phyloP scores from a whole-genome alignment of 2,888 invertebrate genomes.

The Monochamus alternatus region DNA sequence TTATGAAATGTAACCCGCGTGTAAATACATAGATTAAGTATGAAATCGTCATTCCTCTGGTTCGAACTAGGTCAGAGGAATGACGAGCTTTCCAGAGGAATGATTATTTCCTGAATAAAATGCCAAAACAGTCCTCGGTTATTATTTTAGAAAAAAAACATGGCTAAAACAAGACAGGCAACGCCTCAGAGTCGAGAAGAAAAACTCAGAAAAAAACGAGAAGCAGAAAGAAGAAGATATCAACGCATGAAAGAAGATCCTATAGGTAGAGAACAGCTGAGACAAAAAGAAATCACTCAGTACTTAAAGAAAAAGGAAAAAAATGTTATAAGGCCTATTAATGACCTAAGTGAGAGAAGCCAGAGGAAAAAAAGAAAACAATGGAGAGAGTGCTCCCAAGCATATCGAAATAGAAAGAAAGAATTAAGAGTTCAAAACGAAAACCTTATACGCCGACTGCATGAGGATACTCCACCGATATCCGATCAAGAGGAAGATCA shows the following conservation, averaged over 20 bases:
- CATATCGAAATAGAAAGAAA: slow-evolving; percentile 18
- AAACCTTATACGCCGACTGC: slow-evolving; percentile 13
- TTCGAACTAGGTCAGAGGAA: slow-evolving; percentile 16
- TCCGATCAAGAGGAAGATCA: slow-evolving; percentile 19
- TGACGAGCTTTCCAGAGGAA: slow-evolving; percentile 23
- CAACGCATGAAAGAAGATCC: slow-evolving; percentile 19
- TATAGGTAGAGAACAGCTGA: slow-evolving; percentile 16
- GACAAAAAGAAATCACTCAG: slow-evolving; percentile 14
- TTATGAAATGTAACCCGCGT: slow-evolving; percentile 12
- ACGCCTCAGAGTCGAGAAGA: slow-evolving; percentile 20
- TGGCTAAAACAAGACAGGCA: slow-evolving; percentile 11
- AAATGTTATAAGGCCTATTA: slow-evolving; percentile 19
- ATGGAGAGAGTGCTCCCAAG: slow-evolving; percentile 7
- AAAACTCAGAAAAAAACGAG: slow-evolving; percentile 10
- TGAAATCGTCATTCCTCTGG: slow-evolving; percentile 11
- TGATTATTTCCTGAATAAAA: slow-evolving; percentile 19
- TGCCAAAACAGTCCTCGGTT: slow-evolving; percentile 11
- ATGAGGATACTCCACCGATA: slow-evolving; percentile 14
- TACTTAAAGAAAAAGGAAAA: slow-evolving; percentile 30
- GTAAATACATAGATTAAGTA: slow-evolving; percentile 13
- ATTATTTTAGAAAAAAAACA: slow-evolving; percentile 11
- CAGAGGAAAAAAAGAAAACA: slow-evolving; percentile 21
- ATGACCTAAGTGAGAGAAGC: slow-evolving; percentile 16
- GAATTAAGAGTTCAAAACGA: slow-evolving; percentile 10
- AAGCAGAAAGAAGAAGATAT: slow-evolving; percentile 20